Evolutionary conservation across 2,888 invertebrate species (phyloP), one percentile per base, ranked within the genome.

Genomic region (Chromoteleia sp.): DNA sequence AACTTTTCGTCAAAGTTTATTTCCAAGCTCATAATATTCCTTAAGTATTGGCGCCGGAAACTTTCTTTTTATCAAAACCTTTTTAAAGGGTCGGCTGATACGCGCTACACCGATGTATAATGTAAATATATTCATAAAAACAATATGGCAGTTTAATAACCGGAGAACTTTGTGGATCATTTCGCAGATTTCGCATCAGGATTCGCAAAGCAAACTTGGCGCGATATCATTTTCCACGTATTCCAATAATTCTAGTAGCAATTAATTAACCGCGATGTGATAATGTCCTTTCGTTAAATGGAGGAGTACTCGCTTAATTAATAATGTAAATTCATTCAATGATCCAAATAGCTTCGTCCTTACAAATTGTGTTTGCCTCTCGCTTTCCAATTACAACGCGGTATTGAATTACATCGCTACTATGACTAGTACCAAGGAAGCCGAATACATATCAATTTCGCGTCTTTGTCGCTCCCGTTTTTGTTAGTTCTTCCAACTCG

Each of bases 401-500:
- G 10, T 41, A 59, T 59, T 59, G 41, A 41, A 59, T 41, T 59
- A 59, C 41, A 41, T 25, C 41, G 25, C 33, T 33, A 8, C 58
- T 25, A 25, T 33, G 33, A 52, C 29, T 15, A 25, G 39, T 8
- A 41, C 14, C 43, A 25, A n/a, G 43, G 14, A 45, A 58, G 15
- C 30, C 45, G 12, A 19, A 36, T 48, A 45, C 39, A 45, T 45
- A 48, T 36, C 56, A 58, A 45, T 70, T 58, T 36, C 6, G 19
- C 12, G 30, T 54, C 54, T 19, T 58, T 61, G 71, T 65, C 58
- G 29, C 36, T 15, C 45, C 36, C 39, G 45, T 74, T 74, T 54
- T 50, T 63, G 63, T 43, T 30, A 63, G 58, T 73, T 65, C 74
- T 74, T 74, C 63, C 63, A 25, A 63, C 54, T 63, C 73, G 73